Percentiles rank a stretch among this genome's conserved stretches.
Evolutionary conservation across 2,797 vertebrate species (phyloP).

Genomic region (Clarias pachynema): DNA sequence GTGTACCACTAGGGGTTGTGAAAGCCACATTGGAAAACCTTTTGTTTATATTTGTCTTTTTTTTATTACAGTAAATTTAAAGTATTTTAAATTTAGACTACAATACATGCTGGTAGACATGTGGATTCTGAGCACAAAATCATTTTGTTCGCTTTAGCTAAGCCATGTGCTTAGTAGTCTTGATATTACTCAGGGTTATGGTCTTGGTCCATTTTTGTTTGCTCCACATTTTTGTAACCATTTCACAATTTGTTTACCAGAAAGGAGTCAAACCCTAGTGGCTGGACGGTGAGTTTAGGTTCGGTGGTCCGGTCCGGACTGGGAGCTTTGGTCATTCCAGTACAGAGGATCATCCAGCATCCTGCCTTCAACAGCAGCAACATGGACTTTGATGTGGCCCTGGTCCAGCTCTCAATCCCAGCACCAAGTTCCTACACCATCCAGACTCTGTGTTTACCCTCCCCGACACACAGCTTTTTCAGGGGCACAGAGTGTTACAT

Average conservation of each 20-base stretch:
- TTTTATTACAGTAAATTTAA: background rate
- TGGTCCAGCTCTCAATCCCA: conserved; percentile 81
- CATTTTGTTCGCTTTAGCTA: background rate
- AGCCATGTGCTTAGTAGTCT: background rate
- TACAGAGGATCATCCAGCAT: conserved; percentile 85
- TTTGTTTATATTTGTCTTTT: background rate
- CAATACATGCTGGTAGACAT: background rate
- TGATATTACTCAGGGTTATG: background rate
- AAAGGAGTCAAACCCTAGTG: conserved; percentile 81
- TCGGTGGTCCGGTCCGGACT: conserved; percentile 84
- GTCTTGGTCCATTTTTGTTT: background rate
- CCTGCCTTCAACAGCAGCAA: conserved; percentile 88
- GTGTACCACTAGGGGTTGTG: background rate
- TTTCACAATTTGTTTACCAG: background rate
- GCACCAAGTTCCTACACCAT: conserved; percentile 80
- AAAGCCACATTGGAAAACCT: background rate
- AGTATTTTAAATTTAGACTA: too few species aligned
- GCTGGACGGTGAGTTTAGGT: conserved; percentile 90
- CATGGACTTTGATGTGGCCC: conserved; percentile 89
- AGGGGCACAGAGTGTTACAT: conserved; percentile 85
- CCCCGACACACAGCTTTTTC: conserved; percentile 75
- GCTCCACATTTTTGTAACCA: background rate
- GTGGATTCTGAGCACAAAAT: background rate
- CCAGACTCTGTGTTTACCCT: conserved; percentile 87
- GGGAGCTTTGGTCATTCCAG: conserved; percentile 81